Evolutionary conservation across 2,888 invertebrate genomes (phyloP).

Genomic region (Hyppa rectilinea): DNA sequence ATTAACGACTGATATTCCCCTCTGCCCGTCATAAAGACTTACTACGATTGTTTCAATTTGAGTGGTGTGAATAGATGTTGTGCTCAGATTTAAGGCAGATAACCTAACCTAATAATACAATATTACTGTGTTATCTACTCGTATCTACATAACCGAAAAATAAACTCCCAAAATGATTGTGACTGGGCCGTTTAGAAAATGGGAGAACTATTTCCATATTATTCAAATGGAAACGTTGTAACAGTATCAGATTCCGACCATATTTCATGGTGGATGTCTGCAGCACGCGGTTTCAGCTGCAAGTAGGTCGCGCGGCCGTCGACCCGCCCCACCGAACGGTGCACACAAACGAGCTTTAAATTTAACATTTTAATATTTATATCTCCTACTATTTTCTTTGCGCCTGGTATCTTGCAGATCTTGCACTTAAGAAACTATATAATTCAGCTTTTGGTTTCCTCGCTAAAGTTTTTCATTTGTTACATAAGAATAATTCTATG

Average conservation of each 20-base stretch:
- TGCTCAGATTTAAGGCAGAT: not conserved
- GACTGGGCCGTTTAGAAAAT: conserved; percentile 38
- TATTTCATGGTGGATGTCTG: conserved; percentile 66
- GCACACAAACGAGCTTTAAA: conserved; percentile 66
- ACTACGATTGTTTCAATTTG: not conserved
- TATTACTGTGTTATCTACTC: not conserved
- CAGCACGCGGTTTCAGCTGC: conserved; percentile 64
- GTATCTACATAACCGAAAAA: conserved; percentile 28
- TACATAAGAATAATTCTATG: conserved; percentile 16
- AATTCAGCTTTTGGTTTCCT: conserved; percentile 4
- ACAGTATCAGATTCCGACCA: conserved; percentile 62
- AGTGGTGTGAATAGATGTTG: not conserved
- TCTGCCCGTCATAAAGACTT: not conserved
- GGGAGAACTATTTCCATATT: conserved; percentile 56
- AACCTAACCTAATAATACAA: conserved; percentile 2
- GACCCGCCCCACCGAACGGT: conserved; percentile 66
- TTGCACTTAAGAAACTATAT: conserved; percentile 19
- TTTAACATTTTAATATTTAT: conserved; percentile 61
- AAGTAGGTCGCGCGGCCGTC: conserved; percentile 74
- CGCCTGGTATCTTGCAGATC: conserved; percentile 48
- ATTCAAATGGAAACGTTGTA: conserved; percentile 58
- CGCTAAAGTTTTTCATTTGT: not conserved
- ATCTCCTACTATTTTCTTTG: conserved; percentile 53
- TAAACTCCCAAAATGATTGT: conserved; percentile 4
- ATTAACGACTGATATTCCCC: not conserved